A percentile compares a stretch with the other conserved stretches of the same genome.
phyloP scores from a whole-genome alignment of 2,888 invertebrate species.

The Cinara cedri region DNA sequence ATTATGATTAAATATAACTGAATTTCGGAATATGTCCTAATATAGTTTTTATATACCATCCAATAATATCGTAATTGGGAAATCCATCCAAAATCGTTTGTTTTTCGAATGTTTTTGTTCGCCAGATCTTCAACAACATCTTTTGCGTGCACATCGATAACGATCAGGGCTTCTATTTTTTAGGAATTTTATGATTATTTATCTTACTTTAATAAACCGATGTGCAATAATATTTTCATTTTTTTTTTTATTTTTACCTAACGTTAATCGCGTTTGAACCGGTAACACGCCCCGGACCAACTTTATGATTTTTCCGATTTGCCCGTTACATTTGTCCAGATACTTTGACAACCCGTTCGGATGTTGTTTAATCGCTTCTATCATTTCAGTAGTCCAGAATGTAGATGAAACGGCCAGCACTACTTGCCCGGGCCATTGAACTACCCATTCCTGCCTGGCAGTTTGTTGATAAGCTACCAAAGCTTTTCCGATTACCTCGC shows the following conservation, averaged over 20 bases:
- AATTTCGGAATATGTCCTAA: too few species aligned
- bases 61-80: conserved; percentile 87
- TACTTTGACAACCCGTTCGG: conserved; percentile 69
- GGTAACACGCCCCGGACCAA: conserved; percentile 84
- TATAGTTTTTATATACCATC: conserved; percentile 77
- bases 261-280: conserved; percentile 83
- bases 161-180: conserved; percentile 79
- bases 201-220: too few species aligned
- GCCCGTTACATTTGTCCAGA: conserved; percentile 74
- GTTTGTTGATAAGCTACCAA: conserved; percentile 71
- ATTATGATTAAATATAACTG: too few species aligned
- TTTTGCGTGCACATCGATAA: conserved; percentile 90
- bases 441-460: conserved; percentile 78
- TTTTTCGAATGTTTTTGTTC: conserved; percentile 57
- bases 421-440: conserved; percentile 78
- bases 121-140: conserved; percentile 82
- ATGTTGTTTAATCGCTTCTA: conserved; percentile 71
- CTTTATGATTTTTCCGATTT: conserved; percentile 74
- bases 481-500: conserved; percentile 69
- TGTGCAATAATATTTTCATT: background rate
- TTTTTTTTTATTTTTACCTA: conserved; percentile 64
- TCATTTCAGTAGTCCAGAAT: conserved; percentile 86
- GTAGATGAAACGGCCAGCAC: conserved; percentile 89
- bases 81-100: conserved; percentile 88
- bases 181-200: too few species aligned